A percentile compares a stretch with the other conserved stretches of the same genome.
These are phyloP conservation scores for Ammodramus savannarum DNA, from an alignment of 2,113 vertebrate species.

Conservation along the genomic window DNA sequence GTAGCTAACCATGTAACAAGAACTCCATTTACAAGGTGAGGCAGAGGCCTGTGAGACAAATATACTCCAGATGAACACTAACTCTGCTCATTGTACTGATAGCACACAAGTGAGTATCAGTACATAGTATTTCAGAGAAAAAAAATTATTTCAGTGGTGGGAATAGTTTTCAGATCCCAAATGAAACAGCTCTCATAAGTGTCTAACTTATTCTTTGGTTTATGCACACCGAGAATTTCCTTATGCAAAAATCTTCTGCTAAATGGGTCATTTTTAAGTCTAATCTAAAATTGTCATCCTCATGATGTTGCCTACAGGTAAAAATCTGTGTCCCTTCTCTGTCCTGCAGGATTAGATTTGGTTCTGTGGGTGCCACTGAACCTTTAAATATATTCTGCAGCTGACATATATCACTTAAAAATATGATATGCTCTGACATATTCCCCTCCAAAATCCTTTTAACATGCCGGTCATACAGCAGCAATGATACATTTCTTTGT, in stretches of 20 bases:
- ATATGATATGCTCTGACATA: conserved; percentile 14
- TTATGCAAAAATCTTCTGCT: not conserved
- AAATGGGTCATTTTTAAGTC: not conserved
- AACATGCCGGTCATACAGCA: not conserved
- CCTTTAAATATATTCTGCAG: conserved; percentile 22
- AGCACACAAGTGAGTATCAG: not conserved
- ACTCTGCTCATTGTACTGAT: not conserved
- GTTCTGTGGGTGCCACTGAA: conserved; percentile 13
- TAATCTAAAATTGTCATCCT: not conserved
- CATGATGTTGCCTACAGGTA: not conserved
- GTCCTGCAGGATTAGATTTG: conserved; percentile 4
- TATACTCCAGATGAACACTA: not conserved
- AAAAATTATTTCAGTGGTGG: not conserved
- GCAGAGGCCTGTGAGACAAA: not conserved
- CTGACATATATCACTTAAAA: conserved; percentile 40
- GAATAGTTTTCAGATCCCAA: not conserved
- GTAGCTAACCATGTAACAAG: not conserved
- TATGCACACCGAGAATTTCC: not conserved
- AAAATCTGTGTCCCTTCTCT: conserved; percentile 21
- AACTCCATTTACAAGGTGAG: not conserved
- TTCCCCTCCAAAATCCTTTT: conserved; percentile 1
- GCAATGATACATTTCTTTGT: not conserved
- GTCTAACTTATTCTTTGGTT: not conserved
- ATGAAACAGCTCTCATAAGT: not conserved
- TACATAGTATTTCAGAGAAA: not conserved